Evolutionary conservation across 2,888 invertebrate species (phyloP), one percentile per base, ranked within the genome.

Genomic region (Synanthedon andrenaeformis): DNA sequence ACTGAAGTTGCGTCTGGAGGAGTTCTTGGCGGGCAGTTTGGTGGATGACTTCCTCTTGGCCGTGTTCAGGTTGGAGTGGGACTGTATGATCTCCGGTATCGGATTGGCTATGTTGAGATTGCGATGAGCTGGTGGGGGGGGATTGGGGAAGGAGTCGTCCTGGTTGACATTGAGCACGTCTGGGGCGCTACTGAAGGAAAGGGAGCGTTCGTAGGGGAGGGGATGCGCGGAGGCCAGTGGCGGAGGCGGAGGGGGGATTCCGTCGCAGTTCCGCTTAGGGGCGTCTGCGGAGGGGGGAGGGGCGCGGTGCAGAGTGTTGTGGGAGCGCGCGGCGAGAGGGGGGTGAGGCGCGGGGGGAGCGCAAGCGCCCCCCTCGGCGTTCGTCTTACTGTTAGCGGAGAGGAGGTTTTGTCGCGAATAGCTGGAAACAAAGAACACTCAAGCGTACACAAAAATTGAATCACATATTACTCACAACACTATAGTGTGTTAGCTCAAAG

Each of bases 371-470:
- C 79, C 76, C 54, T 89, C 91, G 63, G 93, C 93, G 69, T 92
- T 93, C 66, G 92, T 92, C 80, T 95, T 95, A 70, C 90, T 90
- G 69, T 82, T 90, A 54, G 92, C 91, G 48, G 94, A 94, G 51
- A 96, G 89, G 56, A 96, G 90, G 79, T 96, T 96, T 86, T 96
- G 96, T 53, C 96, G 91, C 42, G 96, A 96, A 78, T 96, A 96
- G 76, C 95, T 96, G 89, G 54, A 90, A 87, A 78, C 66, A 61
- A 62, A 58, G 35, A 45, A 45, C 45, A 14, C 45, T 45, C 45
- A 45, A 13, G 13, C 45, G 45, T 45, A 45, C 35, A 35, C 35
- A 35, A 35, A 35, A 23, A 23, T 23, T 35, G 35, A 10, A 35
- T 35, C 35, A 35, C 35, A 35, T 35, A 35, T 35, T 35, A 35